Base-by-base conservation (phyloP, 1,140 invertebrate species). In the Octopus sinensis region DNA sequence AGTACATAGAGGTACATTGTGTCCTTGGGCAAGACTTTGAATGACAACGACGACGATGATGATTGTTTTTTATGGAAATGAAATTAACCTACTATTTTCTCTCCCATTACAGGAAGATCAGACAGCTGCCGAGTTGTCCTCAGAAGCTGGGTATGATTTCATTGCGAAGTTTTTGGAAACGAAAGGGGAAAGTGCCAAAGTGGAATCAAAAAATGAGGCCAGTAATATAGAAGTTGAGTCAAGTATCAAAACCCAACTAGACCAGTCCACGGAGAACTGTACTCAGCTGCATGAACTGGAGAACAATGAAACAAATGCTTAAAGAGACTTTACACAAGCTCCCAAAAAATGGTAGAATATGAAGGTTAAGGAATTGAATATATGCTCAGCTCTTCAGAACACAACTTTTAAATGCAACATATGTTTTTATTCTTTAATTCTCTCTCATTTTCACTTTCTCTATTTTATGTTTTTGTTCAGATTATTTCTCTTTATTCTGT, bases 121-220 rank as follows among this genome's bases (percentile, higher is more conserved):
- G 83, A 88, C 86, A 52, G 83, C 88, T 17, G 83, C 86, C 76
- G 88, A 90, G 73, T 80, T 90, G 23, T 88, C 88, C 3, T 77
- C 80, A 80, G 89, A 90, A 81, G 88, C 89, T 51, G 89, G 89
- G 7, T 89, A 89, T 85, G 89, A 89, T 75, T 87, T 86, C 79
- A 88, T 90, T 81, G 85, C 87, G n/a, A 85, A 88, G 54, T 88
- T 86, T 80, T 86, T 90, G 77, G 87, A 88, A 76, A 83, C 82
- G 78, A 85, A 83, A 73, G 80, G 81, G 62, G 76, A 78, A 5
- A 84, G 83, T 78, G 73, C 78, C 68, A 73, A 73, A 6, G 68
- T 23, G 17, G 30, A 73, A n/a, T 6, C 68, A 6, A 17, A 73
- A n/a, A 23, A 13, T 5, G 9, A 62, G 56, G 56, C 56, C 17